Evolutionary conservation across 2,888 invertebrate species (phyloP), one percentile per base, ranked within the genome.

Genomic region (Pediacus dermestoides): DNA sequence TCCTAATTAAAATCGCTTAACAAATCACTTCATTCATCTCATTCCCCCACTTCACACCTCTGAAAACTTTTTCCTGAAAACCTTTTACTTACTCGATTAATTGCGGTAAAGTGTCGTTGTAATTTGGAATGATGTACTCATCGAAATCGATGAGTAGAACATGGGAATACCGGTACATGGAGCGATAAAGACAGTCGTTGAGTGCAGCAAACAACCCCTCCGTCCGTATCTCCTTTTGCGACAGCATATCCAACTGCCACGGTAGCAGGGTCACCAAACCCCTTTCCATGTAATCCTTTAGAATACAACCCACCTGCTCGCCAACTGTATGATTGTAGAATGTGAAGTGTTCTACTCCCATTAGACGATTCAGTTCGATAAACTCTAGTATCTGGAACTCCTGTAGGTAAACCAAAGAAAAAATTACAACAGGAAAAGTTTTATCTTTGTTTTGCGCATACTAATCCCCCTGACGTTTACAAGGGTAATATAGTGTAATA

Each of bases 281-380:
- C 50, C 74, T 51, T 6, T 57, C 53, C n/a, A 63, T 60, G 48
- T 70, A 70, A 43, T 69, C 59, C 21, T 50, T 44, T 13, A 61
- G 39, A 13, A 89, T 74, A 63, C 92, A 92, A 10, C 79, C 79
- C 8, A 88, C 88, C 33, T 83, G 81, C 1, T 76, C 70, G 11
- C 91, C 90, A 27, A 91, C 74, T 0, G 92, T 90, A 64, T 89
- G 86, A 66, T 93, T 93, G 73, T 92, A 93, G 70, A 93, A 84
- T 34, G 88, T 89, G 68, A 93, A 90, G 66, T 91, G 90, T 33
- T 79, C 80, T 22, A 85, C 88, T 0, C 93, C 93, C 50, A 93
- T 72, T 23, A 92, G 70, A 4, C 81, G 75, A 68, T 93, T 88
- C 55, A 93, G 72, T 68, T 93, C 93, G 56, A 93, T 78, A 74